Evolutionary conservation across 2,113 vertebrate species (phyloP).

Genomic region (Cygnus buccinator): DNA sequence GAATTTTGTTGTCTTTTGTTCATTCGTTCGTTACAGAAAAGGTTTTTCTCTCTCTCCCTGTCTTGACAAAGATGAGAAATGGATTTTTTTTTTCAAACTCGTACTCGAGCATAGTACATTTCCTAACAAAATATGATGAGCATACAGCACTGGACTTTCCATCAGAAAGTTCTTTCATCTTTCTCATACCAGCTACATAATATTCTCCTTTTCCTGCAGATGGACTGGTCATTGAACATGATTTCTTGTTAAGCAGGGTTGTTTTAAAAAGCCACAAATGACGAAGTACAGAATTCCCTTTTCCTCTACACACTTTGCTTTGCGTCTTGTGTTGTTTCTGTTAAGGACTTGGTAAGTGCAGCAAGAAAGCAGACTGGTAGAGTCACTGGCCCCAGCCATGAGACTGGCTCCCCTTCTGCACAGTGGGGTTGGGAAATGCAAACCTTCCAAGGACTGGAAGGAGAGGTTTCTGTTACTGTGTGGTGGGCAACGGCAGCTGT

Average conservation of each 20-base stretch:
- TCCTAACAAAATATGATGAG: not conserved
- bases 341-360: not conserved
- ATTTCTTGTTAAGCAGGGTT: not conserved
- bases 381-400: not conserved
- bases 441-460: not conserved
- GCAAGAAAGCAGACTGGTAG: not conserved
- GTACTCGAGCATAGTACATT: not conserved
- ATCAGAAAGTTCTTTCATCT: not conserved
- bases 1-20: slow-evolving; percentile 2
- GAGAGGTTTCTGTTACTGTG: rapidly evolving
- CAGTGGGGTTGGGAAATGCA: rapidly evolving
- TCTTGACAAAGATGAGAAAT: not conserved
- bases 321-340: not conserved
- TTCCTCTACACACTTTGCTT: not conserved
- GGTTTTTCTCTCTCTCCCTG: not conserved
- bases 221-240: not conserved
- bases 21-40: not conserved
- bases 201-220: not conserved
- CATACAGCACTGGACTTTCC: not conserved
- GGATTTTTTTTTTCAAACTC: not conserved
- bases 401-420: not conserved
- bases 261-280: not conserved
- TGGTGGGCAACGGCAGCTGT: not conserved
- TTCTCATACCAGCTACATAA: no score
- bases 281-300: not conserved